Base-by-base conservation (phyloP, 2,888 invertebrate species). In the Drosophila picticornis region DNA sequence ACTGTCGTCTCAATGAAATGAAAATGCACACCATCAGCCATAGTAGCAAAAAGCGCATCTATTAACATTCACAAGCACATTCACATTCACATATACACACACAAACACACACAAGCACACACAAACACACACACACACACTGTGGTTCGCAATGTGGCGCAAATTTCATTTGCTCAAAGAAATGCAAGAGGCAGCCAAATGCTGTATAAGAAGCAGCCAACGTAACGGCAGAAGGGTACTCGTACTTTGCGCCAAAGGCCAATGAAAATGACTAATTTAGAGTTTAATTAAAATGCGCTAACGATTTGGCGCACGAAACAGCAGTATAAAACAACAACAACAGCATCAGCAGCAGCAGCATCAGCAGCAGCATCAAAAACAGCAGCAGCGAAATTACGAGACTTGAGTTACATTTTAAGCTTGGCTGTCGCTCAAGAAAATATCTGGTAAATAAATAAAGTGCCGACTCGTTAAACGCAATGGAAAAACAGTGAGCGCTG, bases 211-310 rank as follows among this genome's bases (percentile, higher is more conserved):
- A 36, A 32, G 50, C 29, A 40, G 27, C 25, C 34, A 38, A 29
- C 59, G 71, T 31, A 38, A 46, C 32, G 59, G 57, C 52, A 46
- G 59, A 59, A 69, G 74, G 48, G 72, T 68, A 60, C 88, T 80
- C 74, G 72, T 71, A 72, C 80, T 89, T 86, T 80, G 75, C 73
- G 80, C 80, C 84, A 90, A 83, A 81, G 88, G 74, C 77, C 80
- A 83, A 86, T 81, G 89, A 79, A 86, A 88, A 90, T 88, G 81
- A 89, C 90, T 88, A 83, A 90, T 83, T 87, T 86, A 73, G 81
- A 90, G 80, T 89, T 87, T 87, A 86, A 90, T 87, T 87, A 87
- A 87, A 87, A 88, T 77, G 77, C 89, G 84, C 89, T 81, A 90
- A 87, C 84, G 87, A 89, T 83, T 88, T 80, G 78, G 67, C 74